Conservation (phyloP, 2,797 vertebrate species). For the Sternotherus odoratus region DNA sequence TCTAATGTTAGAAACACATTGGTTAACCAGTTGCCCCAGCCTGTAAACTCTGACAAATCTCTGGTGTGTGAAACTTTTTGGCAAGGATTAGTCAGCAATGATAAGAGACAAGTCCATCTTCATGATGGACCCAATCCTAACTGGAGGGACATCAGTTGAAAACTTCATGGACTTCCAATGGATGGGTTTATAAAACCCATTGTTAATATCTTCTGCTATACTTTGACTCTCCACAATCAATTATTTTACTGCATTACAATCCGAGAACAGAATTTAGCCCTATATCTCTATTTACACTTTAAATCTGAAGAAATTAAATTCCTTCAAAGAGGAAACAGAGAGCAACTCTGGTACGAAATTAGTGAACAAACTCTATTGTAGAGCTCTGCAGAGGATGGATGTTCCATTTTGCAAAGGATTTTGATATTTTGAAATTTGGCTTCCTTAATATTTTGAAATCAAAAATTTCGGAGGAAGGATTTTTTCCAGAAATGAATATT, state of each 20-base stretch:
- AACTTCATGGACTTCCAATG: background rate
- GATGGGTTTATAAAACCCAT: background rate
- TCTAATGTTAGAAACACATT: background rate
- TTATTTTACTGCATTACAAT: background rate
- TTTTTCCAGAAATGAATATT: too few relatives aligned
- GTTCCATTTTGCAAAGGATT: too few relatives aligned
- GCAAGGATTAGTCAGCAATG: background rate
- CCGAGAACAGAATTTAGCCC: background rate
- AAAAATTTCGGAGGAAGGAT: too few relatives aligned
- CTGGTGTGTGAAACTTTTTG: background rate
- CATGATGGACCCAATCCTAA: background rate
- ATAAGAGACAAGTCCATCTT: background rate
- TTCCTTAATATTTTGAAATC: too few relatives aligned
- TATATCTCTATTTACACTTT: background rate
- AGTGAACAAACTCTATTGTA: background rate
- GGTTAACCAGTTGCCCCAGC: background rate
- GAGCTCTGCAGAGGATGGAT: background rate
- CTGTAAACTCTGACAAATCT: background rate
- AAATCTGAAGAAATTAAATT: background rate
- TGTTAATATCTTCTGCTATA: background rate
- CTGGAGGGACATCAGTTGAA: background rate
- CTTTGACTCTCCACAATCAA: too few relatives aligned
- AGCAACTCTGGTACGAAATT: background rate
- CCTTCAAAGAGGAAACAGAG: background rate
- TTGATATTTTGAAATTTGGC: too few relatives aligned